Evolutionary conservation across 2,888 invertebrate species (phyloP), one percentile per base, ranked within the genome.

Genomic region (Xestia xanthographa): DNA sequence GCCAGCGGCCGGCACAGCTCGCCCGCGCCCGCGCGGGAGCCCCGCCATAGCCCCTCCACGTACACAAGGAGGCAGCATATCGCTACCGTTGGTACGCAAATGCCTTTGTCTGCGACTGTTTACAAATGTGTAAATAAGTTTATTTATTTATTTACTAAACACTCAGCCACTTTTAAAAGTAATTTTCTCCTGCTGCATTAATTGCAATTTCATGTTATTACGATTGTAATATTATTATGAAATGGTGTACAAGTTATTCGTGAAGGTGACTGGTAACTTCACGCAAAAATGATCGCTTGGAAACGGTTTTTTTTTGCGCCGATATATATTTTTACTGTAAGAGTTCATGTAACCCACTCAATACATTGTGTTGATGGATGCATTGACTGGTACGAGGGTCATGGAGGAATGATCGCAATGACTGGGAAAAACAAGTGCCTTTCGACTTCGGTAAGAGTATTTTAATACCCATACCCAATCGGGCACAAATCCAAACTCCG

Each of bases 1-100:
- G 99, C 99, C 96, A 99, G 99, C 87, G 99, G 99, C 94, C 99
- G 97, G 97, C 99, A 99, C 90, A 99, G 97, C 96, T 99, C 99
- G 92, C 99, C 97, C 93, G 98, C 89, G 38, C 81, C 89, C 1
- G 41, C 79, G 20, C 88, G 82, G 9, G 89, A 98, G 93, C 98
- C 97, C 92, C 99, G 97, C 90, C 99, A 98, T 87, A 98, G 98
- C 86, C 98, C 99, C 97, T 99, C 99, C 92, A 99, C 97, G 97
- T 99, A 99, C 92, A 99, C 98, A 97, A 99, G 98, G 91, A 99
- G 97, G 95, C 98, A 97, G 98, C 99, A 99, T 90, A 99, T 97
- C 91, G 98, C 98, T 91, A 99, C 98, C 86, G 99, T 99, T 76
- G 99, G 99, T 94, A 99, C 97, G 97, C 99, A 99, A 90, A 99